Evolutionary conservation across 2,113 vertebrate genomes (phyloP).

Genomic region (Cercopithecus mona): DNA sequence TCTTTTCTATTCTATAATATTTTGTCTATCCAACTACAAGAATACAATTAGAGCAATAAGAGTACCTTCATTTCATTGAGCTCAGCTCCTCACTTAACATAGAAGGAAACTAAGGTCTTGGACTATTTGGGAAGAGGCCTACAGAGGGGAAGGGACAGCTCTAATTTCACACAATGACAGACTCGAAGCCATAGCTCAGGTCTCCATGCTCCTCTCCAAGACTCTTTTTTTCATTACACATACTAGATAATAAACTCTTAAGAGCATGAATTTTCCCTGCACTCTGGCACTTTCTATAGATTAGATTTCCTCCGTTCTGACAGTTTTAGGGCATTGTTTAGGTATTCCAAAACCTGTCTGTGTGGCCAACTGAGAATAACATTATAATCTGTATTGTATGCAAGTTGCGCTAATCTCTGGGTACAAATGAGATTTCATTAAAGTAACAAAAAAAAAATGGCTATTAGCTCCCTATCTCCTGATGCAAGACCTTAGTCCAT

Average conservation of each 20-base stretch:
- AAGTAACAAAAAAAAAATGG: not conserved
- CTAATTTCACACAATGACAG: not conserved
- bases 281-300: not conserved
- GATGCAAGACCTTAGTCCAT: not conserved
- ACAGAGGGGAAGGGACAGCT: not conserved
- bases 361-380: not conserved
- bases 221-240: not conserved
- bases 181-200: not conserved
- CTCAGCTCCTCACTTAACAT: not conserved
- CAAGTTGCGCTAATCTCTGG: not conserved
- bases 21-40: not conserved
- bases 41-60: not conserved
- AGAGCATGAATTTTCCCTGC: not conserved
- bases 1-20: not conserved
- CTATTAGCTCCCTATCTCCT: not conserved
- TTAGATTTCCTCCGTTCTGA: not conserved
- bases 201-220: not conserved
- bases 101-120: not conserved
- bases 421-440: not conserved
- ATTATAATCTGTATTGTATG: not conserved
- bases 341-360: not conserved
- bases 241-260: not conserved
- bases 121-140: not conserved
- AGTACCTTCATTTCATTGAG: not conserved
- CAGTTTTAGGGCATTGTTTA: not conserved